Percentiles rank a stretch among this genome's conserved stretches.
phyloP scores from a whole-genome alignment of 1,140 invertebrate genomes.

The Hermatobates lingyangjiaoensis region DNA sequence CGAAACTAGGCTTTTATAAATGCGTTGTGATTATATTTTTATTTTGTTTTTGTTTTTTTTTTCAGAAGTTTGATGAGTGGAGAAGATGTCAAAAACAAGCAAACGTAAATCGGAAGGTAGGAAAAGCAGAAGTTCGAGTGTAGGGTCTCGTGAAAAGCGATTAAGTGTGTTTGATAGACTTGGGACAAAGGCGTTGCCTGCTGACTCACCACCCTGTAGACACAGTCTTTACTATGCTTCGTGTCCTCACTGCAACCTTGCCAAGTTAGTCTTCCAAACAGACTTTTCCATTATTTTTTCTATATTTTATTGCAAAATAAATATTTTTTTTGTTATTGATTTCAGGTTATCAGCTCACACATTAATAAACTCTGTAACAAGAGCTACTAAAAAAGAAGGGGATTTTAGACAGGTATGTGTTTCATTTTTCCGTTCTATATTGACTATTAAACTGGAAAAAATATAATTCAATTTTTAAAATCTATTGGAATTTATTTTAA shows the following conservation, averaged over 20 bases:
- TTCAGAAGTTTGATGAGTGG: slow-evolving; percentile 7
- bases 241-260: slow-evolving; percentile 52
- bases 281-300: neutral
- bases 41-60: neutral
- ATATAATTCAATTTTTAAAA: too few relatives aligned
- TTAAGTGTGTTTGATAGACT: slow-evolving; percentile 61
- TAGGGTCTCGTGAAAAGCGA: slow-evolving; percentile 20
- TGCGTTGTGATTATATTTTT: too few relatives aligned
- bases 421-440: too few relatives aligned
- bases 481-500: too few relatives aligned
- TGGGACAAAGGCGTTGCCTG: slow-evolving; percentile 39
- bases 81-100: slow-evolving; percentile 17
- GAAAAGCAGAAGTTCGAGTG: slow-evolving; percentile 10
- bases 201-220: slow-evolving; percentile 36
- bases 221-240: slow-evolving; percentile 53
- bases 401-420: neutral
- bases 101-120: slow-evolving; percentile 14
- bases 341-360: neutral
- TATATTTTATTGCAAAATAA: neutral
- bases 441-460: too few relatives aligned
- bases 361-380: neutral
- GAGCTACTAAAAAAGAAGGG: neutral
- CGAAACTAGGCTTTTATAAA: too few relatives aligned
- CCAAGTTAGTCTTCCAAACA: slow-evolving; percentile 31
- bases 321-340: too few relatives aligned